Percentiles rank a stretch among this genome's conserved stretches.
phyloP scores from a whole-genome alignment of 2,888 invertebrate genomes.

The Drosophila demipolita region DNA sequence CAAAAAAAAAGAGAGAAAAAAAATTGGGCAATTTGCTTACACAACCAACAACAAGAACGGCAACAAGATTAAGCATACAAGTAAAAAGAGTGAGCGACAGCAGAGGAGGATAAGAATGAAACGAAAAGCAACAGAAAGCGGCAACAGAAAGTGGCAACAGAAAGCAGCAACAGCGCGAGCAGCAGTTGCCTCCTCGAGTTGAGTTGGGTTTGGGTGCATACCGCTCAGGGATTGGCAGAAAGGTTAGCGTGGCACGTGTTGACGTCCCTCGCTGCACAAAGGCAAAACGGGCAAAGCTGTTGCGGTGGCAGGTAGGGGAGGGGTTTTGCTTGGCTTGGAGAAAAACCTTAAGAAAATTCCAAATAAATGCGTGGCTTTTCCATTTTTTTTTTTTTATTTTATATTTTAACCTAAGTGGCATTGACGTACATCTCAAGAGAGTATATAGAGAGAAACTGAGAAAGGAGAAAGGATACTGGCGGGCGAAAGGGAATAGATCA shows the following conservation, averaged over 20 bases:
- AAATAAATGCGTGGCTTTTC: conserved; percentile 54
- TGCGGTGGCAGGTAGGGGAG: not conserved
- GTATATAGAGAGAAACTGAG: not conserved
- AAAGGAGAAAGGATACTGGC: not conserved
- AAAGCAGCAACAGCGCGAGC: not conserved
- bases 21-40: conserved; percentile 79
- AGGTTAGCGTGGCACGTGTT: conserved; percentile 59
- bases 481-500: not conserved
- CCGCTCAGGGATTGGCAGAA: conserved; percentile 37
- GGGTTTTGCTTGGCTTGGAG: not conserved
- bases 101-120: conserved; percentile 9
- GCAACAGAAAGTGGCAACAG: conserved; percentile 18
- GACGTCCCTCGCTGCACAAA: conserved; percentile 44
- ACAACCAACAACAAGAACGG: conserved; percentile 55
- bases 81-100: conserved; percentile 8
- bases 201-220: conserved; percentile 47
- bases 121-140: conserved; percentile 15
- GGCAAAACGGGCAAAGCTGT: not conserved
- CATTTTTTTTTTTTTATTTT: conserved; percentile 35
- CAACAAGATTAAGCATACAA: conserved; percentile 37
- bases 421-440: conserved; percentile 49
- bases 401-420: conserved; percentile 52
- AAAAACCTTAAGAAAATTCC: conserved; percentile 32
- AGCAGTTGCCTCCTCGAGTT: conserved; percentile 15
- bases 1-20: conserved; percentile 28